A percentile compares a stretch with the other conserved stretches of the same genome.
Conservation (phyloP, 2,113 vertebrate species). For the Dunckerocampus dactyliophorus region DNA sequence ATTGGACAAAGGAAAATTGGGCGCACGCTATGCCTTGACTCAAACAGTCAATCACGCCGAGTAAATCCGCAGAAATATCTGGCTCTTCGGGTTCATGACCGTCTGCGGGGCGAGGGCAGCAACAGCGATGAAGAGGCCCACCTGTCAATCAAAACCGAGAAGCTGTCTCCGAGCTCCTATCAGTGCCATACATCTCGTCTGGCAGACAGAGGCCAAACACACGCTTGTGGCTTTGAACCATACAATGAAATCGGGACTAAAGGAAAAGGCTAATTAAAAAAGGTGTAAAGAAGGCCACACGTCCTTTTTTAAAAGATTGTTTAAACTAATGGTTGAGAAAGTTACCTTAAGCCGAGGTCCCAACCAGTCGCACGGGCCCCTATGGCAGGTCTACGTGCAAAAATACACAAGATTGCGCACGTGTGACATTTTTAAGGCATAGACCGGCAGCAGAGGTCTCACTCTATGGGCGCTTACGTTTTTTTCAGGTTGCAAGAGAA, state of each 20-base stretch:
- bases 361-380: too few species aligned
- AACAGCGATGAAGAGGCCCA: background rate
- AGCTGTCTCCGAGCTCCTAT: slow-evolving; percentile 33
- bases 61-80: slow-evolving; percentile 43
- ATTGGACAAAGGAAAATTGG: slow-evolving; percentile 34
- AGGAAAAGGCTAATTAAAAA: slow-evolving; percentile 1
- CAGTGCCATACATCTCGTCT: slow-evolving; percentile 28
- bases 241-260: background rate
- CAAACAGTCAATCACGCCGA: slow-evolving; percentile 19
- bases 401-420: too few species aligned
- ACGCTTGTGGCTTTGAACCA: slow-evolving; percentile 1
- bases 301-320: background rate
- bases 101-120: background rate
- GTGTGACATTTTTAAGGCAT: too few species aligned
- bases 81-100: slow-evolving; percentile 35
- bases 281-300: background rate
- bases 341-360: background rate
- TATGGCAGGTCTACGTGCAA: background rate
- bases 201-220: slow-evolving; percentile 25
- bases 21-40: background rate
- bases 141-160: slow-evolving; percentile 28
- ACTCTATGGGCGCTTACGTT: too few species aligned
- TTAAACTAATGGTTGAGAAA: background rate
- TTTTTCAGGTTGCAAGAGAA: too few species aligned
- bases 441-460: too few species aligned